Evolutionary conservation across 2,113 vertebrate species (phyloP).

Genomic region (Hyperopisus bebe): DNA sequence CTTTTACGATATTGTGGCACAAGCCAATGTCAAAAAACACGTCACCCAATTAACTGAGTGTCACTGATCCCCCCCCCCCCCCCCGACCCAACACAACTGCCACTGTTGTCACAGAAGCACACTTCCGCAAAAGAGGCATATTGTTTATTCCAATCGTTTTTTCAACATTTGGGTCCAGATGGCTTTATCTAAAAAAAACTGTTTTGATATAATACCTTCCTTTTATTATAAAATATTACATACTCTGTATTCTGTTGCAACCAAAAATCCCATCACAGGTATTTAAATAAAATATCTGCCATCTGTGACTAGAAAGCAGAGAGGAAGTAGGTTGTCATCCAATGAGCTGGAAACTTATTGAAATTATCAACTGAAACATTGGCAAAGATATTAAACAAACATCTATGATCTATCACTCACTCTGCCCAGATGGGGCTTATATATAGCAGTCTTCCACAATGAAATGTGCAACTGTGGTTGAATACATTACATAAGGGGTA

Average conservation of each 20-base stretch:
- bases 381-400: not conserved
- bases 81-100: not conserved
- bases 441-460: not conserved
- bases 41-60: not conserved
- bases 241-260: not conserved
- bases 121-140: not conserved
- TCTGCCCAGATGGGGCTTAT: not conserved
- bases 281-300: conserved; percentile 4
- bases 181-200: not conserved
- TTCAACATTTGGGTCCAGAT: not conserved
- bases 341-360: not conserved
- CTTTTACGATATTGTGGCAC: not conserved
- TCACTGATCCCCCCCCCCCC: not conserved
- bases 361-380: not conserved
- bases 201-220: not conserved
- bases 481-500: not conserved
- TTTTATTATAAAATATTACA: not conserved
- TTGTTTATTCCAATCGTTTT: not conserved
- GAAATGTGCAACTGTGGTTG: not conserved
- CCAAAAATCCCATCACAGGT: not conserved
- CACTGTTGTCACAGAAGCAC: not conserved
- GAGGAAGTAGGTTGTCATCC: not conserved
- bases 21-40: not conserved
- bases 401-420: not conserved
- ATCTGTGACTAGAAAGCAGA: not conserved